Evolutionary conservation across 2,888 invertebrate genomes (phyloP).

Genomic region (Orthonevra nobilis): DNA sequence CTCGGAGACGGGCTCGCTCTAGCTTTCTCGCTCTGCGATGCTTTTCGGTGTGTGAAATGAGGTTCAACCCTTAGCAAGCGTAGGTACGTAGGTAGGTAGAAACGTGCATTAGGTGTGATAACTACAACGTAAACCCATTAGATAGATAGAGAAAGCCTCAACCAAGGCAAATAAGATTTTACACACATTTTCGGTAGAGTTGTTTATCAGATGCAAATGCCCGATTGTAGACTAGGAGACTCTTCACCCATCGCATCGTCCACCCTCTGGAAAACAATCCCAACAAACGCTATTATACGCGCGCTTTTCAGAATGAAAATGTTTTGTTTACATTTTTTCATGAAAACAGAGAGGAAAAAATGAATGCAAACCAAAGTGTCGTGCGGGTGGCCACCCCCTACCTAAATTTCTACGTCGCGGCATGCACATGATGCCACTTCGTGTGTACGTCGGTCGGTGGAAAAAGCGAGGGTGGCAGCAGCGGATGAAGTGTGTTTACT

Average conservation of each 20-base stretch:
- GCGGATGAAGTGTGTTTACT: constrained; percentile 48
- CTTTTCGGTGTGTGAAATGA: constrained; percentile 22
- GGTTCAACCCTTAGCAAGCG: constrained; percentile 55
- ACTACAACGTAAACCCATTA: constrained; percentile 34
- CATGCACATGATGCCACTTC: constrained; percentile 39
- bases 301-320: constrained; percentile 28
- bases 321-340: constrained; percentile 55
- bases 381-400: constrained; percentile 19
- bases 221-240: background rate
- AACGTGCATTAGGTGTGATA: constrained; percentile 66
- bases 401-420: constrained; percentile 3
- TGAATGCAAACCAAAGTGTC: background rate
- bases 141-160: constrained; percentile 57
- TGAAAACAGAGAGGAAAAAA: constrained; percentile 33
- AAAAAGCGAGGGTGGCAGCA: constrained; percentile 17
- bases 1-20: constrained; percentile 37
- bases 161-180: constrained; percentile 24
- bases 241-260: constrained; percentile 39
- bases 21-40: constrained; percentile 64
- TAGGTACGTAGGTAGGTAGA: too few species aligned
- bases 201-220: constrained; percentile 56
- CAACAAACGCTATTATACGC: constrained; percentile 35
- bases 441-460: constrained; percentile 19
- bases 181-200: constrained; percentile 45
- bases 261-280: constrained; percentile 48